phyloP scores from a whole-genome alignment of 2,113 vertebrate genomes.

The Eidolon helvum region DNA sequence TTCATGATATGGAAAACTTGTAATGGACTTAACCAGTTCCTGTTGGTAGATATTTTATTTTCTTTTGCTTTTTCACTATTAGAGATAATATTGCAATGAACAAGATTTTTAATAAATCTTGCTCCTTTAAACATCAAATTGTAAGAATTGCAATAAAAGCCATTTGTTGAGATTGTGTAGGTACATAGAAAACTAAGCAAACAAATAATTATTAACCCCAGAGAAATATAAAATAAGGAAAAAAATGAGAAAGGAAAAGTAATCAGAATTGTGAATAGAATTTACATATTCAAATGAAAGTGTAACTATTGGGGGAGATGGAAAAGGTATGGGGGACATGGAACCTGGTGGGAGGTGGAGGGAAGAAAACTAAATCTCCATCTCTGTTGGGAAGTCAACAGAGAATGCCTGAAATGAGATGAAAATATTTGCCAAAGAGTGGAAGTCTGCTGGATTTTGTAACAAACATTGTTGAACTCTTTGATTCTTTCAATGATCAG shows the following conservation, averaged over 20 bases:
- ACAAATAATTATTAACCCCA: not conserved
- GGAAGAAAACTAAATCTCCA: not conserved
- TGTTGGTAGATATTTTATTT: not conserved
- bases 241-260: not conserved
- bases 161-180: not conserved
- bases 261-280: not conserved
- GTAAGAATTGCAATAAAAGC: not conserved
- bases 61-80: not conserved
- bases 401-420: not conserved
- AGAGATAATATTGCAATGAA: not conserved
- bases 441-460: not conserved
- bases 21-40: not conserved
- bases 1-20: not conserved
- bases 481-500: not conserved
- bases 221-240: not conserved
- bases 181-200: not conserved
- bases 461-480: not conserved
- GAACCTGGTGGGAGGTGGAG: no score
- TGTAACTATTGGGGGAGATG: not conserved
- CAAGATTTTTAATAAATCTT: not conserved
- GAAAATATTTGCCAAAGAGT: not conserved
- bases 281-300: not conserved
- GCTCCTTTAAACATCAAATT: not conserved
- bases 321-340: not conserved
- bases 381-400: not conserved